These are phyloP conservation scores for Adelosebastes latens DNA, from an alignment of 2,797 vertebrate species.

Conservation along the genomic window DNA sequence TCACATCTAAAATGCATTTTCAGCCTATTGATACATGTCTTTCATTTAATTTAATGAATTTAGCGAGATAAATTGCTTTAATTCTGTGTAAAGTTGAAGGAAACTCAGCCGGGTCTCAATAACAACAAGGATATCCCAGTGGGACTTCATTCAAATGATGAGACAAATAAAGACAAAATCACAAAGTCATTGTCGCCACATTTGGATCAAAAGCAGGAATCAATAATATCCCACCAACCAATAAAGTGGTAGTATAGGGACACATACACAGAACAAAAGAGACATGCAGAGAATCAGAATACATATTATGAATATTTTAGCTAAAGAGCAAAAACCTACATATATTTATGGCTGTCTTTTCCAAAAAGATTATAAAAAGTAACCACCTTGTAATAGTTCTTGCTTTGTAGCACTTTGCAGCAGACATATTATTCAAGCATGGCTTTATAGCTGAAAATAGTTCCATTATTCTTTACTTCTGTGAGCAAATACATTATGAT, in stretches of 20 bases:
- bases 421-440: slow-evolving; percentile 83
- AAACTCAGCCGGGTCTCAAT: slow-evolving; percentile 25
- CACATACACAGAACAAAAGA: slow-evolving; percentile 21
- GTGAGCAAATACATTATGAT: slow-evolving; percentile 80
- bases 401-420: slow-evolving; percentile 83
- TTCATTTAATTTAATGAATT: slow-evolving; percentile 8
- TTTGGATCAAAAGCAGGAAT: slow-evolving; percentile 36
- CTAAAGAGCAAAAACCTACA: slow-evolving; percentile 55
- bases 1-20: slow-evolving; percentile 1
- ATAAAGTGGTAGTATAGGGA: not conserved
- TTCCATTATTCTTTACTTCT: slow-evolving; percentile 85
- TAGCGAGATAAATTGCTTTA: not conserved
- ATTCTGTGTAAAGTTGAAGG: not conserved
- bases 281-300: slow-evolving; percentile 34
- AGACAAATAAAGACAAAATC: slow-evolving; percentile 25
- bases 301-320: slow-evolving; percentile 41
- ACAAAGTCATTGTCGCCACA: slow-evolving; percentile 14
- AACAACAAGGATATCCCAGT: slow-evolving; percentile 20
- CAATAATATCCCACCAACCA: slow-evolving; percentile 19
- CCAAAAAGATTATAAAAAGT: slow-evolving; percentile 83
- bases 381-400: slow-evolving; percentile 84
- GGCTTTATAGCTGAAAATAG: slow-evolving; percentile 83
- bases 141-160: slow-evolving; percentile 14
- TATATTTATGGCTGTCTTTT: slow-evolving; percentile 82
- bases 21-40: not conserved